These are phyloP conservation scores for Heterodera filipjevi DNA, from an alignment of 2,888 invertebrate species.

Conservation along the genomic window DNA sequence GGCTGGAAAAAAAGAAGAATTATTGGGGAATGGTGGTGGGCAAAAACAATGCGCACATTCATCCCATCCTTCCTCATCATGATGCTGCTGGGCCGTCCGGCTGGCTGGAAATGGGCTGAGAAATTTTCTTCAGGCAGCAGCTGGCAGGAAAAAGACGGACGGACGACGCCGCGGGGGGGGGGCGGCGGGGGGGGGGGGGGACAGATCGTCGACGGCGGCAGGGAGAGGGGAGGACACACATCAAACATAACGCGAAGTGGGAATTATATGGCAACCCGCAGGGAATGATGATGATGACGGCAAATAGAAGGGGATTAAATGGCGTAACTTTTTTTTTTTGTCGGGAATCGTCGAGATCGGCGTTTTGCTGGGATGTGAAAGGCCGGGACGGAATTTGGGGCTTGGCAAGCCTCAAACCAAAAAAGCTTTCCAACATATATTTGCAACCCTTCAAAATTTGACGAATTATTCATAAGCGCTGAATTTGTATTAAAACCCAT, in stretches of 20 bases:
- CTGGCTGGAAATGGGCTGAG: slow-evolving; percentile 1
- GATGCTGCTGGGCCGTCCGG: background rate
- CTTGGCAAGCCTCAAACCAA: too few species aligned
- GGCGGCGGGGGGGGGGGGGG: background rate
- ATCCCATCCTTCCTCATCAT: too few species aligned
- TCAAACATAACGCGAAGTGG: background rate
- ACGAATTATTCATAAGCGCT: too few species aligned
- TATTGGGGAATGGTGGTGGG: background rate
- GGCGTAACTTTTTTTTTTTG: too few species aligned
- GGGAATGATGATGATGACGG: background rate
- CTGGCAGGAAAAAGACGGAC: background rate
- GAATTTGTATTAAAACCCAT: too few species aligned
- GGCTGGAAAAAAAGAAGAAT: background rate
- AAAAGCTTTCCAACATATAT: too few species aligned
- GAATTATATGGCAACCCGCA: background rate
- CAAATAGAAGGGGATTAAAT: background rate
- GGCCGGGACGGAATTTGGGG: background rate
- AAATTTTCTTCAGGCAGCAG: background rate
- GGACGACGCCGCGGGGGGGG: background rate
- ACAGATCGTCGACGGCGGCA: background rate
- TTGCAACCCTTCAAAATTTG: too few species aligned
- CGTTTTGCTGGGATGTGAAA: background rate
- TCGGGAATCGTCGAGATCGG: background rate
- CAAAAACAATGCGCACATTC: slow-evolving; percentile 2
- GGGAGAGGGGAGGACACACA: background rate